These are phyloP conservation scores for Synchiropus splendidus DNA, from an alignment of 2,113 vertebrate species.

Conservation along the genomic window DNA sequence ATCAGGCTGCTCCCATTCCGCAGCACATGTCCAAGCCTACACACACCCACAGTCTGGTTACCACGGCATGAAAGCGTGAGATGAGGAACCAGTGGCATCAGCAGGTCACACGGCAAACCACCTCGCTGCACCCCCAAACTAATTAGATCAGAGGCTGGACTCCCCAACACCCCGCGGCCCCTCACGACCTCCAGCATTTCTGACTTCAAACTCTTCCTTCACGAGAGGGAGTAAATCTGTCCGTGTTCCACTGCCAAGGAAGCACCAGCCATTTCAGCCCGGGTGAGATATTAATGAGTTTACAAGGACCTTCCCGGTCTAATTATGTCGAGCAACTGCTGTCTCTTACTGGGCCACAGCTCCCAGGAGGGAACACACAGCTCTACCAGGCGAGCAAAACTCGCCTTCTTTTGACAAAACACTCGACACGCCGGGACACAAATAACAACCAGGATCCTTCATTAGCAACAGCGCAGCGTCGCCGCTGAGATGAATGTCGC, in stretches of 20 bases:
- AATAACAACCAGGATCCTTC: constrained; percentile 56
- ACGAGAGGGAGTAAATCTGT: constrained; percentile 5
- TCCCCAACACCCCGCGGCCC: constrained; percentile 1
- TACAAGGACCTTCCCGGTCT: constrained; percentile 70
- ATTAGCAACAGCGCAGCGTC: constrained; percentile 37
- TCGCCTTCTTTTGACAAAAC: constrained; percentile 72
- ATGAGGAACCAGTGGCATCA: neutral
- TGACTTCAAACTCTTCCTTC: constrained; percentile 4
- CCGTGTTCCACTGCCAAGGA: constrained; percentile 15
- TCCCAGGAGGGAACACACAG: constrained; percentile 65
- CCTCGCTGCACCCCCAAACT: neutral
- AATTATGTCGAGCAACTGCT: constrained; percentile 73
- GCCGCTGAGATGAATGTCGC: constrained; percentile 38
- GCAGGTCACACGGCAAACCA: neutral
- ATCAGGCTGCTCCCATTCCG: too few species aligned
- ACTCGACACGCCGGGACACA: constrained; percentile 60
- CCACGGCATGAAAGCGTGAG: too few species aligned
- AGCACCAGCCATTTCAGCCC: constrained; percentile 47
- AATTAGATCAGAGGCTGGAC: too few species aligned
- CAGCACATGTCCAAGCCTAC: too few species aligned
- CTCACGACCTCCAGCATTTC: constrained; percentile 8
- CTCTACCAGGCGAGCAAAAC: constrained; percentile 69
- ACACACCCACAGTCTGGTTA: too few species aligned
- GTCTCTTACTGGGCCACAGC: constrained; percentile 70
- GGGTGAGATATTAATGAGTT: constrained; percentile 72